These are phyloP conservation scores for Phalacrocorax brasilianus DNA, from an alignment of 2,113 vertebrate genomes.

Conservation along the genomic window DNA sequence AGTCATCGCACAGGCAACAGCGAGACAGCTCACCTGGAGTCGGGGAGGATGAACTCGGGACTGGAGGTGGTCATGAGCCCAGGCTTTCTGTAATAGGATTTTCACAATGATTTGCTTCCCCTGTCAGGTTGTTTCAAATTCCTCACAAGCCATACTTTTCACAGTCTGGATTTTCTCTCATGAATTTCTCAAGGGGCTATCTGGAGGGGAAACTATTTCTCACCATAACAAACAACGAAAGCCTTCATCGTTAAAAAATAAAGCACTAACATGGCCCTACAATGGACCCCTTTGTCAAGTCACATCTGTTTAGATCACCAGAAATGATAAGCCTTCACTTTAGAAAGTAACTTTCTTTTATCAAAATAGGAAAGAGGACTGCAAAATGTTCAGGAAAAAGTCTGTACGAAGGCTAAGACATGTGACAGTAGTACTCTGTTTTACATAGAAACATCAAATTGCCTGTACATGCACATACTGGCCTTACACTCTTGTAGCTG, in stretches of 20 bases:
- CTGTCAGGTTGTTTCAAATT: slow-evolving; percentile 57
- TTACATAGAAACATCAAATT: background rate
- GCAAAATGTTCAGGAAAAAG: slow-evolving; percentile 5
- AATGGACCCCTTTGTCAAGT: slow-evolving; percentile 49
- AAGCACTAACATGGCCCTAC: slow-evolving; percentile 23
- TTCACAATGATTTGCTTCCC: slow-evolving; percentile 15
- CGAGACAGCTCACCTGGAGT: background rate
- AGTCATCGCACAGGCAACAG: accelerated
- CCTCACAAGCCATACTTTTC: slow-evolving; percentile 61
- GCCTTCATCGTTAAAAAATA: slow-evolving; percentile 54
- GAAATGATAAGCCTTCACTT: slow-evolving; percentile 46
- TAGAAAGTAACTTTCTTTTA: slow-evolving; percentile 37
- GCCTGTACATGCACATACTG: background rate
- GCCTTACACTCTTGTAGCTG: background rate
- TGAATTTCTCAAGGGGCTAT: slow-evolving; percentile 63
- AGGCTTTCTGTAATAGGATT: background rate
- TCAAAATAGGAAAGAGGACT: slow-evolving; percentile 10
- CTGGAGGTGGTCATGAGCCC: background rate
- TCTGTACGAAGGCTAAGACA: background rate
- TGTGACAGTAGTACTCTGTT: background rate
- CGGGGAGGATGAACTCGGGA: accelerated
- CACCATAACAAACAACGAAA: slow-evolving; percentile 65
- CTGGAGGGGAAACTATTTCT: slow-evolving; percentile 59
- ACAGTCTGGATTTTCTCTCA: slow-evolving; percentile 65
- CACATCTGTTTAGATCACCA: slow-evolving; percentile 63